phyloP scores from a whole-genome alignment of 2,113 vertebrate genomes.

The Tamias sibiricus region DNA sequence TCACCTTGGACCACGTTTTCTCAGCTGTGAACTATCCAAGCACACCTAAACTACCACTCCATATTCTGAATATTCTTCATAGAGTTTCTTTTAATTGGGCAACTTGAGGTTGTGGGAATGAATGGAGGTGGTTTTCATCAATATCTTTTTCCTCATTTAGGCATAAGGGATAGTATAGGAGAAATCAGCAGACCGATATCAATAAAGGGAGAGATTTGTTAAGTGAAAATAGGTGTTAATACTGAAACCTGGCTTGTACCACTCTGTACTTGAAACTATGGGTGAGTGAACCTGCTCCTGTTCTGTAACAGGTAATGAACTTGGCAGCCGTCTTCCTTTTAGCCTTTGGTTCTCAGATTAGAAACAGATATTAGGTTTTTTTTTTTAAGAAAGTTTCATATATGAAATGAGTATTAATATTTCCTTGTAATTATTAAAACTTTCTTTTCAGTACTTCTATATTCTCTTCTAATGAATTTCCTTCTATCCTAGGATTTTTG shows the following conservation, averaged over 20 bases:
- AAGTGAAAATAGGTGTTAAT: background rate
- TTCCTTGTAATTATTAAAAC: background rate
- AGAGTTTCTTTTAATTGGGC: background rate
- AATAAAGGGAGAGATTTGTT: background rate
- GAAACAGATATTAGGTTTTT: background rate
- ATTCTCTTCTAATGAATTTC: background rate
- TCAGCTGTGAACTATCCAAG: background rate
- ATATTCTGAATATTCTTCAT: background rate
- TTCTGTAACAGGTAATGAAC: background rate
- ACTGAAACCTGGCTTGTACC: background rate
- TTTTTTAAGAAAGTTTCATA: background rate
- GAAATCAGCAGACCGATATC: background rate
- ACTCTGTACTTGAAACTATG: background rate
- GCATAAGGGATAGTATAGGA: background rate
- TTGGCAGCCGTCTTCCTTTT: background rate
- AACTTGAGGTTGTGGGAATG: background rate
- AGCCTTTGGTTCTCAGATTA: background rate
- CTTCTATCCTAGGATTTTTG: background rate
- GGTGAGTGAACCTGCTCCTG: background rate
- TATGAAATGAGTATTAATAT: background rate
- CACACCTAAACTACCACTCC: background rate
- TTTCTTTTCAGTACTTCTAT: background rate
- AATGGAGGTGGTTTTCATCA: background rate
- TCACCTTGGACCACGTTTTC: background rate
- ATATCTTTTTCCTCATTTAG: conserved; percentile 22